phyloP scores from a whole-genome alignment of 2,797 vertebrate genomes.

The Pithecia hirsuta region DNA sequence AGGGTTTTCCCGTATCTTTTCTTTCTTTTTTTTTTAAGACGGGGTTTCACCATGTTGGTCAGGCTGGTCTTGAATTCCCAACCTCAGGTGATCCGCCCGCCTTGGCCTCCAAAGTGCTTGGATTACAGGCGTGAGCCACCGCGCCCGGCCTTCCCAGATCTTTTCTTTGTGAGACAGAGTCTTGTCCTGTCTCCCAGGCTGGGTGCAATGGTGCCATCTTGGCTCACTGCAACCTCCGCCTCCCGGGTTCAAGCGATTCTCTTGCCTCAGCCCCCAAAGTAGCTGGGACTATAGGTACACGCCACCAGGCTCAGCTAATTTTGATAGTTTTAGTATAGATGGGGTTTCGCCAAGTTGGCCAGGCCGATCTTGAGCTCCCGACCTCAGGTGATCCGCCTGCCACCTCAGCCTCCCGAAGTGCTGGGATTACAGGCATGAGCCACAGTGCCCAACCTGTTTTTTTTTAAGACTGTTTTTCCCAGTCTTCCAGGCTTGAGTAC shows the following conservation, averaged over 20 bases:
- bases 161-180: not conserved
- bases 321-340: not conserved
- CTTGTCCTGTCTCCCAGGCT: no score
- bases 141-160: no score
- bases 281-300: not conserved
- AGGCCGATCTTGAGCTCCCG: not conserved
- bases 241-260: not conserved
- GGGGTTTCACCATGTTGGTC: no score
- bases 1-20: not conserved
- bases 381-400: not conserved
- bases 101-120: no score
- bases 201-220: not conserved
- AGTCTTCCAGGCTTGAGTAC: not conserved
- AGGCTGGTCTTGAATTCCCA: no score
- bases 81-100: no score
- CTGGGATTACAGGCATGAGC: no score
- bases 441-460: no score
- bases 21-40: not conserved
- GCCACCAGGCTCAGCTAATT: not conserved
- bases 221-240: not conserved
- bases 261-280: not conserved
- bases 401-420: not conserved
- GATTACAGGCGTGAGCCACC: no score
- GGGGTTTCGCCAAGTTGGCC: not conserved
- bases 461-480: not conserved